Evolutionary conservation across 2,888 invertebrate species (phyloP).

Genomic region (Arctia plantaginis): DNA sequence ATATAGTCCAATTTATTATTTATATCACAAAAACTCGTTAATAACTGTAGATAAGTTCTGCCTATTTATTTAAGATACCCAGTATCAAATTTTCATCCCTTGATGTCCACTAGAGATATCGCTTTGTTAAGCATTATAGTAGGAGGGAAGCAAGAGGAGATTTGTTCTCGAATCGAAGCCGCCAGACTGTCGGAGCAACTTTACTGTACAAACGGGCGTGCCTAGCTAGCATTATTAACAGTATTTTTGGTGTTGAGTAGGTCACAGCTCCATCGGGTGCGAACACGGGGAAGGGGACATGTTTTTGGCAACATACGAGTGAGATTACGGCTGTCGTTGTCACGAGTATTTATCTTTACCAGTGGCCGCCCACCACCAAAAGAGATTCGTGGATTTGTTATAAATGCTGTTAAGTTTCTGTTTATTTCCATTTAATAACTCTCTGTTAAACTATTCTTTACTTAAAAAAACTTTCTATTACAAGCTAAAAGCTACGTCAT

Average conservation of each 20-base stretch:
- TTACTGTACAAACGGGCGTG: neutral
- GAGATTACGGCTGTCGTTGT: neutral
- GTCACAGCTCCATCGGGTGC: neutral
- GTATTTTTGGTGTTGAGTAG: neutral
- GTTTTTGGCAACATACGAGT: conserved; percentile 1
- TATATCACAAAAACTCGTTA: no score
- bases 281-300: neutral
- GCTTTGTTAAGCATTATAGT: neutral
- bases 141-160: neutral
- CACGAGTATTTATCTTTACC: neutral
- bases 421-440: neutral
- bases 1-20: no score
- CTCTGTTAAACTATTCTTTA: neutral
- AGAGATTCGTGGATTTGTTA: neutral
- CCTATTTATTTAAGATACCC: no score
- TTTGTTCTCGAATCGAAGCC: neutral
- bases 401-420: neutral
- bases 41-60: no score
- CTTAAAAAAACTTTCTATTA: neutral
- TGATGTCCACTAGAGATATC: neutral
- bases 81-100: neutral
- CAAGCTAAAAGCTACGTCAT: neutral
- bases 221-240: neutral
- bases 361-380: neutral
- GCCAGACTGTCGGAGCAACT: neutral